phyloP scores from a whole-genome alignment of 2,113 vertebrate species.

The Scatophagus argus region DNA sequence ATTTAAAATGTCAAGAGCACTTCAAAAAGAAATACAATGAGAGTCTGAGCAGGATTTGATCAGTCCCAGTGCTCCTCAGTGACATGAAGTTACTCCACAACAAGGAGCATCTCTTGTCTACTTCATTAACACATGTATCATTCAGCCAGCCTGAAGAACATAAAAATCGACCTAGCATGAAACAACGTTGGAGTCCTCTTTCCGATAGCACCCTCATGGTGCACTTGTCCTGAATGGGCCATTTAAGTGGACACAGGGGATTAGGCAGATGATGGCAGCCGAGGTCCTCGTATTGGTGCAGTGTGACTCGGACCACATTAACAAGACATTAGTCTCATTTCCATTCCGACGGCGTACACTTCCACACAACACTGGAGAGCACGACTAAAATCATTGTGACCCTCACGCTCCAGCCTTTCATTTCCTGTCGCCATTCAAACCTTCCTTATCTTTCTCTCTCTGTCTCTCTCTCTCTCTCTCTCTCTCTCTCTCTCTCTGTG shows the following conservation, averaged over 20 bases:
- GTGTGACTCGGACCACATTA: constrained; percentile 81
- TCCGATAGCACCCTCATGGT: constrained; percentile 68
- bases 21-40: constrained; percentile 22
- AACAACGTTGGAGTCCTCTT: constrained; percentile 64
- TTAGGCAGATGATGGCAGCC: constrained; percentile 76
- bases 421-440: constrained; percentile 81
- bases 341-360: constrained; percentile 66
- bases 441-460: constrained; percentile 68
- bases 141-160: constrained; percentile 71
- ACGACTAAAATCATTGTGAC: constrained; percentile 72
- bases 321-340: constrained; percentile 82
- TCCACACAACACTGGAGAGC: constrained; percentile 62
- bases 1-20: constrained; percentile 50
- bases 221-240: constrained; percentile 80
- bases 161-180: constrained; percentile 79
- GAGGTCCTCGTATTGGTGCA: constrained; percentile 72
- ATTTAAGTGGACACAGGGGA: constrained; percentile 82
- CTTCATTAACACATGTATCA: constrained; percentile 78
- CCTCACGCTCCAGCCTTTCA: constrained; percentile 76
- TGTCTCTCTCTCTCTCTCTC: constrained; percentile 49
- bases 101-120: constrained; percentile 71
- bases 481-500: constrained; percentile 51
- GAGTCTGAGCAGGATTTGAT: constrained; percentile 43
- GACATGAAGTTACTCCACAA: constrained; percentile 59
- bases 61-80: constrained; percentile 50